Base-by-base conservation (phyloP, 2,888 invertebrate genomes). In the Leptopilina drosophilae region DNA sequence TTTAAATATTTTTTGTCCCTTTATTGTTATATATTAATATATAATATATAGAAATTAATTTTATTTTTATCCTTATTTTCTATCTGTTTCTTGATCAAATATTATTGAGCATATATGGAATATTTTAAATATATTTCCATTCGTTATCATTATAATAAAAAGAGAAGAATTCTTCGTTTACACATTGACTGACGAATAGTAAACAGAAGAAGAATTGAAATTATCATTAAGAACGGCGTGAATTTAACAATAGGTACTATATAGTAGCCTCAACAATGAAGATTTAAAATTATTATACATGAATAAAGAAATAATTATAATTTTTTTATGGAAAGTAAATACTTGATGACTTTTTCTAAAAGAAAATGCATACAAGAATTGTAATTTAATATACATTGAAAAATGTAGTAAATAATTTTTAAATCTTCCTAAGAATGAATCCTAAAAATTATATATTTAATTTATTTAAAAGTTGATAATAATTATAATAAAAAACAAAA, bases 111-210 rank as follows among this genome's bases (percentile, higher is more conserved):
- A 59, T 59, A n/a, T 59, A n/a, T 15, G 59, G 59, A 59, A 59
- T 59, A 59, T 59, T 59, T 59, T 59, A 59, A 15, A 15, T 15
- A n/a, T 12, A 56, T 56, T 56, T 56, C n/a, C 59, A 59, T 8
- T 59, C 59, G 15, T 8, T 59, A n/a, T 59, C 59, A 15, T n/a
- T 59, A 15, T 15, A n/a, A 15, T 20, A 62, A 20, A 62, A 62
- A 20, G 62, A 20, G 20, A 62, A 62, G 20, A 62, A 62, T 62
- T 20, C 9, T 20, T n/a, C 15, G 20, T 62, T 62, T 62, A 9
- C 62, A 59, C 59, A 59, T 59, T n/a, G 20, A 62, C 15, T 62
- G 62, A 62, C 62, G 62, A 62, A 62, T 15, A 20, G 62, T 62
- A 62, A 62, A 62, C 62, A 20, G 15, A 73, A 56, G 6, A 56